phyloP scores from a whole-genome alignment of 2,113 vertebrate genomes.

The Trinectes maculatus region DNA sequence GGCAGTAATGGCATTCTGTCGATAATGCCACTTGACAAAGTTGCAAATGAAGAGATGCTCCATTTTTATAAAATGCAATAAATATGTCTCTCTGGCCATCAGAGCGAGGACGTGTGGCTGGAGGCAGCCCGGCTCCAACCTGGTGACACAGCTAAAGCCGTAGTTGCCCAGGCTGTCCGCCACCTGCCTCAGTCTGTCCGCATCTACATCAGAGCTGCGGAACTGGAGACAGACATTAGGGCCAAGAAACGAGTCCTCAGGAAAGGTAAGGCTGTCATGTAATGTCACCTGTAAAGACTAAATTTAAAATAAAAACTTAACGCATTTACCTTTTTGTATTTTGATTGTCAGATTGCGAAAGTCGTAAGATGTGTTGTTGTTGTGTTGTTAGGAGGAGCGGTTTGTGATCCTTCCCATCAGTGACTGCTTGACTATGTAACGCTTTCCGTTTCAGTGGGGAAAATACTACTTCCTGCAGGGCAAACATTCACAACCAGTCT shows the following conservation, averaged over 20 bases:
- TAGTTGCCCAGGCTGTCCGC: conserved; percentile 96
- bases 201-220: conserved; percentile 96
- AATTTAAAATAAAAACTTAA: neutral
- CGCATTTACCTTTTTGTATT: neutral
- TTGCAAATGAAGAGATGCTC: neutral
- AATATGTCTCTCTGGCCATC: conserved; percentile 24
- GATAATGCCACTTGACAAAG: neutral
- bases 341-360: neutral
- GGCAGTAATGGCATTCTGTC: too few species aligned
- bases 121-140: conserved; percentile 96
- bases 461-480: conserved; percentile 25
- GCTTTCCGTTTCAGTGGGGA: neutral
- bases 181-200: conserved; percentile 96
- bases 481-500: conserved; percentile 34
- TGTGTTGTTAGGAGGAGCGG: neutral
- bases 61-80: neutral
- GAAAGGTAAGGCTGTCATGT: conserved; percentile 83
- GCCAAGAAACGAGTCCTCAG: conserved; percentile 97
- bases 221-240: conserved; percentile 94
- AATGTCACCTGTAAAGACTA: neutral
- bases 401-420: neutral
- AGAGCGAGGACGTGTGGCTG: conserved; percentile 99
- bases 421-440: conserved; percentile 1
- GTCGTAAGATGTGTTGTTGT: neutral
- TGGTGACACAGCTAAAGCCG: conserved; percentile 96